Base-by-base conservation (phyloP, 2,113 vertebrate species). In the Trachemys scripta region DNA sequence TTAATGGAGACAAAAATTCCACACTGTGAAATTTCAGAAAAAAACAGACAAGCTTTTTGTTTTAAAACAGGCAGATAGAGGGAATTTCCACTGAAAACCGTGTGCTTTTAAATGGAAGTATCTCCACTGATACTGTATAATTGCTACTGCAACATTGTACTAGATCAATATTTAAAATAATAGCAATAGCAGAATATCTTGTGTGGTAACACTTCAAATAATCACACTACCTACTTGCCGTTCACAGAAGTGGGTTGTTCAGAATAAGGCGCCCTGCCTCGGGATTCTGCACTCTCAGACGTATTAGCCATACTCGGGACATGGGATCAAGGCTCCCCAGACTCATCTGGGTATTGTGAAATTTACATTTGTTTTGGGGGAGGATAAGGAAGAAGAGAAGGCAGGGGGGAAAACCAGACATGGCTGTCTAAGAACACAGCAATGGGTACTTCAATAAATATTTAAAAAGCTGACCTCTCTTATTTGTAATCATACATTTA, bases 301-400 rank as follows among this genome's bases (percentile, higher is more conserved):
- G 2, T 80, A 62, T 22, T 85, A 65, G 87, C 76, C 12, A 13
- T 92, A 27, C 17, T 5, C 1, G 93, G 72, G 35, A 29, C 1
- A 1, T 87, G 76, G 2, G 5, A 0, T 10, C 5, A 0, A 2
- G 17, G 12, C 29, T 49, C 27, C 10, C 85, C 83, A 57, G 6
- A 86, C 25, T 3, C 62, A 85, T 57, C 42, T 3, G 42, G 42
- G 24, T 27, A 47, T 22, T 90, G 49, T 29, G 88, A 65, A 82
- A 85, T 51, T 51, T 22, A 47, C 31, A 69, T 3, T 24, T 85
- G n/a, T 35, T 92, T 89, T 50, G 10, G 17, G 3, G 42, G 22
- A 27, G 38, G 38, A 49, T 20, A 72, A 72, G 9, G 62, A 83
- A 79, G 22, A 1, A 72, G 17, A 54, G 20, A 54, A 54, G 53